Evolutionary conservation across 2,888 invertebrate species (phyloP).

Genomic region (Diploptera punctata): DNA sequence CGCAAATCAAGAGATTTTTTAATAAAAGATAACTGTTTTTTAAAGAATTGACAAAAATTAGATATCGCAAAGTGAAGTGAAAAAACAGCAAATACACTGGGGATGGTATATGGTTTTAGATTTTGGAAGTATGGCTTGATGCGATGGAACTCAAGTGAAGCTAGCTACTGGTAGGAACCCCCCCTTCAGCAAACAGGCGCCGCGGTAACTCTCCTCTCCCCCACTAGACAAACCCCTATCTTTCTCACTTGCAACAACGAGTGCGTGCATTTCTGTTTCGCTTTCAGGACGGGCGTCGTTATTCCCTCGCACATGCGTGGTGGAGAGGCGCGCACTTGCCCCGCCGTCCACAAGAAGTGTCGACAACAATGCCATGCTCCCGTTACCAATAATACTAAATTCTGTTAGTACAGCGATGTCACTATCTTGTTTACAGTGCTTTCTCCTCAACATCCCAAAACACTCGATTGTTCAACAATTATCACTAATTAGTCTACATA

Average conservation of each 20-base stretch:
- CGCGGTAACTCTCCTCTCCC: not conserved
- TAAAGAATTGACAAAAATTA: too few species aligned
- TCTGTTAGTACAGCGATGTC: too few species aligned
- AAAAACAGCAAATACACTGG: slow-evolving; percentile 20
- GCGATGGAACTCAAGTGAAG: slow-evolving; percentile 41
- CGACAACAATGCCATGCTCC: not conserved
- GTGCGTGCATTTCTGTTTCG: not conserved
- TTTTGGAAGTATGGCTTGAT: slow-evolving; percentile 19
- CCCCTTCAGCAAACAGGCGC: slow-evolving; percentile 19
- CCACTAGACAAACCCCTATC: slow-evolving; percentile 8
- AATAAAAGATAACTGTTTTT: too few species aligned
- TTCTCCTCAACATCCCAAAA: too few species aligned
- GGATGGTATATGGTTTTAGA: slow-evolving; percentile 12
- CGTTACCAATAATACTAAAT: too few species aligned
- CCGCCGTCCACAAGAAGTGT: not conserved
- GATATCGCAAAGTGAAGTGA: too few species aligned
- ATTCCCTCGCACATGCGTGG: slow-evolving; percentile 19
- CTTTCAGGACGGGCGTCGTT: slow-evolving; percentile 13
- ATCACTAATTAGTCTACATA: too few species aligned
- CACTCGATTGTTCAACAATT: too few species aligned
- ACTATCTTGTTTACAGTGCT: too few species aligned
- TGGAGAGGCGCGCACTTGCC: not conserved
- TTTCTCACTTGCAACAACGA: not conserved
- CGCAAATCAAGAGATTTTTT: too few species aligned
- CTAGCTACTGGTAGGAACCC: slow-evolving; percentile 38